These are phyloP conservation scores for Himantopus leucocephalus DNA, from an alignment of 2,113 vertebrate genomes.

Conservation along the genomic window DNA sequence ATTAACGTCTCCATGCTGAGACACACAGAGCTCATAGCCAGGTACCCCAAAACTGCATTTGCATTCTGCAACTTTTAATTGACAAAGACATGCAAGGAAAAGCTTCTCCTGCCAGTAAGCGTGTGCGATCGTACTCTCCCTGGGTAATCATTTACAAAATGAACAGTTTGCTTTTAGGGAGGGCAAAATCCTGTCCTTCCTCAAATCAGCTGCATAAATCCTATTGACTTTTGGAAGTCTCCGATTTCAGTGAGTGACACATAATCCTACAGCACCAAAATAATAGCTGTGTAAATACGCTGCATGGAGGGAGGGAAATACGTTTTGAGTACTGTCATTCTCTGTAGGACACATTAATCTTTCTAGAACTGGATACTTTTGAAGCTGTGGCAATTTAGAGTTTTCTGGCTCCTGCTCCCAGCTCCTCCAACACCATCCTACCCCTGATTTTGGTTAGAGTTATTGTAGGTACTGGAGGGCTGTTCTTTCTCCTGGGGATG, in stretches of 20 bases:
- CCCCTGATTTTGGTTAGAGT: not conserved
- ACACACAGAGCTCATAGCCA: not conserved
- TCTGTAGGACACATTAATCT: not conserved
- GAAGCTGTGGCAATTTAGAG: not conserved
- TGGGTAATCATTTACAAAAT: not conserved
- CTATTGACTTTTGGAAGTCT: not conserved
- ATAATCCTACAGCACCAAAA: not conserved
- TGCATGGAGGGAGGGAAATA: not conserved
- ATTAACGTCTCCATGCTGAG: not conserved
- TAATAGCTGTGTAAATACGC: not conserved
- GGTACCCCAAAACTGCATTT: not conserved
- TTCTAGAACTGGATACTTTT: not conserved
- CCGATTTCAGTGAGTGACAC: not conserved
- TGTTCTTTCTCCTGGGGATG: not conserved
- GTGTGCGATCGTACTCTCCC: accelerated
- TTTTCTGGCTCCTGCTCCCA: not conserved
- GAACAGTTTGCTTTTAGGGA: not conserved
- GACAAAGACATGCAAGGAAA: not conserved
- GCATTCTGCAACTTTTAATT: not conserved
- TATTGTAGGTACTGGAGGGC: not conserved
- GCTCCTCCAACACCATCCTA: not conserved
- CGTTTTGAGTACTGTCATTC: not conserved
- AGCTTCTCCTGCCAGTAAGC: not conserved
- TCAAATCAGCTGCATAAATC: not conserved
- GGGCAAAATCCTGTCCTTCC: not conserved